Evolutionary conservation across 2,113 vertebrate species (phyloP), one percentile per base, ranked within the genome.

Genomic region (Callocephalon fimbriatum): DNA sequence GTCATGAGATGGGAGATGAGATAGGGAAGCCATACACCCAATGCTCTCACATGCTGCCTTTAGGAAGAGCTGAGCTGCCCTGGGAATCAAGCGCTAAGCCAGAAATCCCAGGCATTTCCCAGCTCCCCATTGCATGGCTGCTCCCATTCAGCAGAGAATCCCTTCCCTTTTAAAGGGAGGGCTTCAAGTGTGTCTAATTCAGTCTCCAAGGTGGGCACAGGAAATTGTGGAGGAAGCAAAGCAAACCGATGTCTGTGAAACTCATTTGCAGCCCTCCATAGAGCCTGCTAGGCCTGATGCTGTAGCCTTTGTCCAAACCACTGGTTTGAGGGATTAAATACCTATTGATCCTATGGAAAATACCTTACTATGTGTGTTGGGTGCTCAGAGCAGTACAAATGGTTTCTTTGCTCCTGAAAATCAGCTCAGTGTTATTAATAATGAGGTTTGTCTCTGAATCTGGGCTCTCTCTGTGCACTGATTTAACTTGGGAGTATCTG

Each of bases 131-230:
- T 98, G 98, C 98, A 96, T 98, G 98, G 98, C 95, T 96, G 97
- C 98, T 94, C 97, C 98, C 97, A 98, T 98, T 98, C 97, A 98
- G 63, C 22, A 59, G 92, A 74, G 90, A 98, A 94, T 98, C 95
- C 92, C 95, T 72, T 72, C 84, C n/a, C 93, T 90, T 97, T 97
- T 95, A 63, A 48, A 96, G 97, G 97, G 96, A 96, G 97, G 97
- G 58, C 63, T 90, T 50, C 61, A 81, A 81, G 74, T 85, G 95
- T 81, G 90, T 68, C 95, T 76, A 45, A 88, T 88, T 85, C 12
- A 26, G 50, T 91, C 97, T 62, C 83, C 80, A 53, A 91, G 86
- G 84, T 91, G 89, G 78, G 93, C 92, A 32, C 63, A 74, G 81
- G 87, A 92, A 92, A 94, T 61, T 82, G 86, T 32, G 90, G 90